Conservation (phyloP, 2,113 vertebrate species). For the Gobio gobio region DNA sequence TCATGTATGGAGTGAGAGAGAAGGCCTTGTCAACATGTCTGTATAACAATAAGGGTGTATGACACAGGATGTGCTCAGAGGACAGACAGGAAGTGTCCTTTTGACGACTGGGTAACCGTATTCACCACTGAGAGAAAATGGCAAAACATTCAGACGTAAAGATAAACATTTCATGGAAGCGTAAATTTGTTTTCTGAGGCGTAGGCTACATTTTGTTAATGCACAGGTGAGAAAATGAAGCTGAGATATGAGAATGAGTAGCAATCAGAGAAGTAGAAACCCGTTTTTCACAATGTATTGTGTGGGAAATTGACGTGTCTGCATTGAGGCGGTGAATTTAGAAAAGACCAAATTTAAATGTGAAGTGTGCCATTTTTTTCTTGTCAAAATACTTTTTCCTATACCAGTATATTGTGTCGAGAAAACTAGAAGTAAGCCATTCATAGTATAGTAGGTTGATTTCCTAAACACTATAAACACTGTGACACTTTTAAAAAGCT, state of each 20-base stretch:
- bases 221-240: constrained; percentile 30
- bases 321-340: constrained; percentile 14
- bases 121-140: constrained; percentile 6
- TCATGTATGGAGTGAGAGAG: constrained; percentile 17
- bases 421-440: neutral
- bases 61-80: constrained; percentile 31
- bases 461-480: neutral
- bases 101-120: constrained; percentile 26
- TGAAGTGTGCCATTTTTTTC: neutral
- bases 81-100: constrained; percentile 33
- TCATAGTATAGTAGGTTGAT: constrained; percentile 5
- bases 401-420: neutral
- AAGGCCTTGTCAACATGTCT: constrained; percentile 35
- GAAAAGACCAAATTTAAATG: constrained; percentile 18
- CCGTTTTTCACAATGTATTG: neutral
- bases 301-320: constrained; percentile 4
- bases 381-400: constrained; percentile 5
- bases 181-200: constrained; percentile 3
- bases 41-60: constrained; percentile 13
- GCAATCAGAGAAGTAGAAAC: constrained; percentile 2
- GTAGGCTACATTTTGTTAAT: constrained; percentile 1
- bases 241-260: neutral
- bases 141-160: neutral
- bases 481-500: neutral
- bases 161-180: constrained; percentile 18